Base-by-base conservation (phyloP, 23 tunicate genomes). In the Styela plicata region DNA sequence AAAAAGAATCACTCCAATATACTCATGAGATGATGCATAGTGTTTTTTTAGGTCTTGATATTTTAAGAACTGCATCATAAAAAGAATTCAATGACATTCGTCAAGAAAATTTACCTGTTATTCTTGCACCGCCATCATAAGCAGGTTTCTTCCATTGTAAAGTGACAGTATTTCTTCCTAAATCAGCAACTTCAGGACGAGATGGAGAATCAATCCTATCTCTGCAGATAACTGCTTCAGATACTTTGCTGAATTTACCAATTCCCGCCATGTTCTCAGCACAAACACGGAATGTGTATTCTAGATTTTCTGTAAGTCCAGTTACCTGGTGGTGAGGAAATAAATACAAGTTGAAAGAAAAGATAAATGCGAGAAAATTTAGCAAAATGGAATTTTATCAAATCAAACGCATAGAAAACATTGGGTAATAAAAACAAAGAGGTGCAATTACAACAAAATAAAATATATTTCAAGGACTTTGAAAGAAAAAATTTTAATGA, bases 211-310 rank as follows among this genome's bases (percentile, higher is more conserved):
- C 86, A 62, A 90, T 84, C 25, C 66, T 87, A 31, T 95, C 99
- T 74, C 89, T 74, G 86, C 99, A 95, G 13, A 88, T 36, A 2
- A 83, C 86, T 0, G 86, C 80, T 23, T 90, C 96, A 3, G 99
- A 90, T 7, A 96, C 66, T 61, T 83, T 84, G 32, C 89, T 36
- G 73, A 78, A 86, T 53, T 90, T 84, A 2, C 96, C 91, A 33
- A 80, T 57, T 21, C 99, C 99, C 16, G 99, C 99, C 70, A 80
- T 33, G 85, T 95, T 95, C 64, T 95, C 99, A 68, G 99, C 99
- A 69, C 96, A 90, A 24, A 90, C 96, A 20, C 99, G 96, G 83
- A 95, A 95, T 64, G 95, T 85, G 37, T 95, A 95, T 85, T 93
- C 98, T 52, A 93, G 36, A 52, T 93, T 93, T 69, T 86, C 90